Base-by-base conservation (phyloP, 2,888 invertebrate genomes). In the Tiliacea aurago region DNA sequence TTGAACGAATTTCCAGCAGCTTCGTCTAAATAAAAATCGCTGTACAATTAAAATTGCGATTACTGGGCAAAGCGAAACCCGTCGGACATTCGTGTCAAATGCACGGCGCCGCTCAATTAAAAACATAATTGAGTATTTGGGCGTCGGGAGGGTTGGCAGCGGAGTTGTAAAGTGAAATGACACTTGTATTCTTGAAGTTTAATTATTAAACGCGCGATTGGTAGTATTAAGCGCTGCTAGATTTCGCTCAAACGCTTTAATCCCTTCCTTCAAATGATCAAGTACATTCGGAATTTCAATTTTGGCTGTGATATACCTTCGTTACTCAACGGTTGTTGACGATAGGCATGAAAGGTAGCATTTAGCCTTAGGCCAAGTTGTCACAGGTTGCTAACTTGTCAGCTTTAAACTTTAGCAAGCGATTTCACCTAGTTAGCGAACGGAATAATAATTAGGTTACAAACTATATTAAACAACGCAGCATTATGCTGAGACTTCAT, bases 51-150 rank as follows among this genome's bases (percentile, higher is more conserved):
- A 87, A 86, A 81, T 75, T 66, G 74, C 78, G 79, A 86, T 86
- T 87, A 85, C 80, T 63, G 78, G 41, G 80, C 78, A 78, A 83
- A 81, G 68, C 73, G 78, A 83, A 81, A 73, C 79, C 81, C 84
- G 80, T 72, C 83, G 89, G 89, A 90, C 89, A 88, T 87, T 88
- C 90, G 89, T 90, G 94, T 93, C 94, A 94, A 91, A 92, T 90
- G 90, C 93, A 94, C 90, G 89, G 89, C 90, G 84, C 88, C 88
- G 90, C 88, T 93, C 93, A 94, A 95, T 94, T 94, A 94, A 94
- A 94, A 94, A 93, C 90, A 92, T 94, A 95, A 95, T 95, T 93
- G 93, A 92, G 91, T 92, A 90, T 92, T 93, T 91, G 87, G 91
- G 80, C 65, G 80, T 68, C 68, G 68, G 70, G 70, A 74, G 82